Conservation (phyloP, 2,113 vertebrate species). For the Ceuthmochares aereus region DNA sequence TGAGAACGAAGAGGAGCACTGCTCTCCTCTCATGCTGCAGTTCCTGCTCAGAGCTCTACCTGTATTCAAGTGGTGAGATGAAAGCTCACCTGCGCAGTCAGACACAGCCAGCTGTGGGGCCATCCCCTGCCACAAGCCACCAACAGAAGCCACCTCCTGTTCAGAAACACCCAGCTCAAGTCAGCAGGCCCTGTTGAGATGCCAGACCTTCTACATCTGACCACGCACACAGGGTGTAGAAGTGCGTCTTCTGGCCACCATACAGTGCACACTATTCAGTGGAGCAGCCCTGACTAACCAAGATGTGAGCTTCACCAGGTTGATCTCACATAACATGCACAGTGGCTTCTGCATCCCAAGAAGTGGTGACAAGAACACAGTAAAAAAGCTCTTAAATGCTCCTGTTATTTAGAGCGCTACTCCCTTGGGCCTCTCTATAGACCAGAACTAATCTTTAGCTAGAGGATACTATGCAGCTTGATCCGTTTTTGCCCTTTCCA, state of each 20-base stretch:
- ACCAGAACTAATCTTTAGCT: not conserved
- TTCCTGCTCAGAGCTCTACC: not conserved
- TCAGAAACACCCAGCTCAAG: not conserved
- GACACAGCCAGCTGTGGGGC: not conserved
- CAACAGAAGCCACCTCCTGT: not conserved
- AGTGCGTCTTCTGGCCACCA: not conserved
- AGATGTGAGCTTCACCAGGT: fast-evolving
- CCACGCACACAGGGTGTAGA: fast-evolving
- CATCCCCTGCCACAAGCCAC: not conserved
- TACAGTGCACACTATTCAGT: fast-evolving
- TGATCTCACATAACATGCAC: not conserved
- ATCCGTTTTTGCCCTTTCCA: constrained; percentile 23
- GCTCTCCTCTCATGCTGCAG: fast-evolving
- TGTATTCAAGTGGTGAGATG: fast-evolving
- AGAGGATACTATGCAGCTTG: not conserved
- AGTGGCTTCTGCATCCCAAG: not conserved
- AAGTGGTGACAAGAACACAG: not conserved
- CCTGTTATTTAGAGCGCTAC: not conserved
- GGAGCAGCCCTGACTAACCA: fast-evolving
- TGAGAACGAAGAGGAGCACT: not conserved
- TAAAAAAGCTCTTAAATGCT: not conserved
- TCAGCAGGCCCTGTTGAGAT: not conserved
- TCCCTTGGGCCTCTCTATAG: not conserved
- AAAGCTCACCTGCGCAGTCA: fast-evolving
- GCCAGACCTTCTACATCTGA: not conserved